Evolutionary conservation across 1,140 invertebrate genomes (phyloP).

Genomic region (Caerostris extrusa): DNA sequence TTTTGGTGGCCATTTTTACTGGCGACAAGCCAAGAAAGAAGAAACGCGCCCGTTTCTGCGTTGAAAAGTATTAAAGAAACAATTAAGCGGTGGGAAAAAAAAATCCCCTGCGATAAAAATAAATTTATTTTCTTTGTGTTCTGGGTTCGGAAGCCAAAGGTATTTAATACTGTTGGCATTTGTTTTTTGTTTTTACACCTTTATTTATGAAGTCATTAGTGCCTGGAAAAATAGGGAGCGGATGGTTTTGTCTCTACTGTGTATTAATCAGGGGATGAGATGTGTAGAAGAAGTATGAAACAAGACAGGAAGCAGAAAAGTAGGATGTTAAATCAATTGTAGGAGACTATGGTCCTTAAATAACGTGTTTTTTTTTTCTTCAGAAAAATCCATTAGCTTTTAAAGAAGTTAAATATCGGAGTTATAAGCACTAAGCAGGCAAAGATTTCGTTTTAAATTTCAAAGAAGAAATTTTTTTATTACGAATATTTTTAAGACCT

Average conservation of each 20-base stretch:
- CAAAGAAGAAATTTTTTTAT: too few relatives aligned
- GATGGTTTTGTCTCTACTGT: neutral
- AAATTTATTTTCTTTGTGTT: neutral
- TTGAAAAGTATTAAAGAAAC: neutral
- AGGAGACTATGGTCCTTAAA: too few relatives aligned
- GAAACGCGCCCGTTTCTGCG: neutral
- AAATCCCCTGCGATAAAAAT: neutral
- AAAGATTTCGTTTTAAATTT: too few relatives aligned
- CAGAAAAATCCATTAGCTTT: too few relatives aligned
- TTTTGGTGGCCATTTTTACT: neutral
- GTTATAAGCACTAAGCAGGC: too few relatives aligned
- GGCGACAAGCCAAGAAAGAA: neutral
- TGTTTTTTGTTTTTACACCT: neutral
- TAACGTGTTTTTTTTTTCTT: too few relatives aligned
- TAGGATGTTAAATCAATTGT: too few relatives aligned
- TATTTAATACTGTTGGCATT: neutral
- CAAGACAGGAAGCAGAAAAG: too few relatives aligned
- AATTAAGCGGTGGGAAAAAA: neutral
- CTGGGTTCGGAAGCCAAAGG: neutral
- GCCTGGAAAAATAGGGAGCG: neutral
- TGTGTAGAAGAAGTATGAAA: neutral
- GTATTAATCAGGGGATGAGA: neutral
- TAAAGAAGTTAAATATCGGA: too few relatives aligned
- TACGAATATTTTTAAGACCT: too few relatives aligned
- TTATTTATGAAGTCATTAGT: neutral